Conservation (phyloP, 2,113 vertebrate genomes). For the Sphyrna mokarran region DNA sequence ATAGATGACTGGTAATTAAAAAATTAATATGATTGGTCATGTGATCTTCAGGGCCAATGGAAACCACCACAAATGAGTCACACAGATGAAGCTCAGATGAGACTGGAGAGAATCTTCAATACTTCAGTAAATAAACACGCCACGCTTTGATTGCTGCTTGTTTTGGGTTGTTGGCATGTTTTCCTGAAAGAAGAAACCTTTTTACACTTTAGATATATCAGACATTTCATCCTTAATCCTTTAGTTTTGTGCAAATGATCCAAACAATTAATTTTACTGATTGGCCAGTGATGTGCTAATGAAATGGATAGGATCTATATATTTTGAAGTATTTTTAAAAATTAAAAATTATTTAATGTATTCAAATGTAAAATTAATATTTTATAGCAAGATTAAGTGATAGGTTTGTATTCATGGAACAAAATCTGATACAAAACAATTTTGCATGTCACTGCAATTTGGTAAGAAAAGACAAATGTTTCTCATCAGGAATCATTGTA, state of each 20-base stretch:
- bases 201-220: too few species aligned
- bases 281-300: background rate
- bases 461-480: background rate
- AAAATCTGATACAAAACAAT: background rate
- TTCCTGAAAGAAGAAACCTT: background rate
- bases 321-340: background rate
- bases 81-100: slow-evolving; percentile 73
- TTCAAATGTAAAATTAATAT: background rate
- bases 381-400: background rate
- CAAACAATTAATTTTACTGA: background rate
- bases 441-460: background rate
- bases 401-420: background rate
- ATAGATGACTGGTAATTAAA: background rate
- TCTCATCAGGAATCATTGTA: background rate
- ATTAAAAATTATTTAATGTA: background rate
- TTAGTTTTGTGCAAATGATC: background rate
- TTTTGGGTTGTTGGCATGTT: background rate
- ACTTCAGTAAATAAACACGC: slow-evolving; percentile 57
- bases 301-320: background rate
- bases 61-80: slow-evolving; percentile 55
- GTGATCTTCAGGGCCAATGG: slow-evolving; percentile 68
- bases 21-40: slow-evolving; percentile 55
- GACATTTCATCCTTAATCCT: background rate
- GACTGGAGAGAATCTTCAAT: slow-evolving; percentile 86
- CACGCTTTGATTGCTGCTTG: background rate